Evolutionary conservation across 2,888 invertebrate species (phyloP).

Genomic region (Doris montereyensis): DNA sequence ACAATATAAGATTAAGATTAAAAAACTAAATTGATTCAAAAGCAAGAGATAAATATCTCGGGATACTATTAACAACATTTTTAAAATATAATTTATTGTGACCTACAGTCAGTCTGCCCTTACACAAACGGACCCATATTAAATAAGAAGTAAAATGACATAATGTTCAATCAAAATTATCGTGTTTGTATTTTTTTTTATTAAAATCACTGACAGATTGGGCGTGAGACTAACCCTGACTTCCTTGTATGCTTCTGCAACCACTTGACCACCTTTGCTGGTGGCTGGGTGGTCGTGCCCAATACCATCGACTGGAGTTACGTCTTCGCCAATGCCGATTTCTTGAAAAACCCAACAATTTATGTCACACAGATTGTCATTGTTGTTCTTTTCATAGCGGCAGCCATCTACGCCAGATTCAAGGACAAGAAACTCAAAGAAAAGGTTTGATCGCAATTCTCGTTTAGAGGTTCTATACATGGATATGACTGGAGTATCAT

Average conservation of each 20-base stretch:
- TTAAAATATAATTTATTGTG: too few species aligned
- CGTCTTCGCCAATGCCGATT: slow-evolving; percentile 73
- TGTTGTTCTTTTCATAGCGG: slow-evolving; percentile 67
- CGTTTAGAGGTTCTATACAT: too few species aligned
- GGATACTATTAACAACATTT: too few species aligned
- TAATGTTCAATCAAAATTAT: not conserved
- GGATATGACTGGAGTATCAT: not conserved
- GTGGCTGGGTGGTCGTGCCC: slow-evolving; percentile 74
- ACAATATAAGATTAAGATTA: too few species aligned
- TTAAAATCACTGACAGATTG: too few species aligned
- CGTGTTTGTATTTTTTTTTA: not conserved
- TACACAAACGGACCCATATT: too few species aligned
- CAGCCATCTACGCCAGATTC: slow-evolving; percentile 73
- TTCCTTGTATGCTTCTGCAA: slow-evolving; percentile 61
- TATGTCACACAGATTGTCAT: slow-evolving; percentile 74
- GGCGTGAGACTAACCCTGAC: slow-evolving; percentile 49
- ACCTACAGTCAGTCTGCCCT: too few species aligned
- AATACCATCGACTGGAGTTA: slow-evolving; percentile 75
- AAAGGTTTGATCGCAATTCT: slow-evolving; percentile 60
- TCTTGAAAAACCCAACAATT: slow-evolving; percentile 74
- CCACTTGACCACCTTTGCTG: slow-evolving; percentile 74
- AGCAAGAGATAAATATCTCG: too few species aligned
- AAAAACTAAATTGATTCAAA: too few species aligned
- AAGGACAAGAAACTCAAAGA: slow-evolving; percentile 72
- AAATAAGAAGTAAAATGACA: too few species aligned